These are phyloP conservation scores for Amphiprion percula DNA, from an alignment of 2,113 vertebrate species.

Conservation along the genomic window DNA sequence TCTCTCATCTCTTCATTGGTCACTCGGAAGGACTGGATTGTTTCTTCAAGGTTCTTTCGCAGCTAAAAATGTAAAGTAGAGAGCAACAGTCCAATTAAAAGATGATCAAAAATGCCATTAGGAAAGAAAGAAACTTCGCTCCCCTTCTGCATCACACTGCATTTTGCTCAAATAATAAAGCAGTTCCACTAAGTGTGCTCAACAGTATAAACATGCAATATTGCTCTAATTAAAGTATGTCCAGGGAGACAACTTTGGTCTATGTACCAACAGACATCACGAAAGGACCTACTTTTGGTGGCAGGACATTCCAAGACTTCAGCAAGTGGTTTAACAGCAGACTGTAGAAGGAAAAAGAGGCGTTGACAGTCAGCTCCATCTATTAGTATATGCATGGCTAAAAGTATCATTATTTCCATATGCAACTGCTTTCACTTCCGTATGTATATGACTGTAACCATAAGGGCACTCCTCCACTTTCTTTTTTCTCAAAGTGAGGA, in stretches of 20 bases:
- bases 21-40: constrained; percentile 90
- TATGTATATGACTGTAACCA: too few species aligned
- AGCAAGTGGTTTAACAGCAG: constrained; percentile 91
- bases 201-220: background rate
- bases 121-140: background rate
- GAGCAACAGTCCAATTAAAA: background rate
- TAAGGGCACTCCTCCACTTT: too few species aligned
- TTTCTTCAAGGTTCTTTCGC: constrained; percentile 90
- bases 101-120: background rate
- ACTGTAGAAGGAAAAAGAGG: constrained; percentile 72
- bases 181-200: too few species aligned
- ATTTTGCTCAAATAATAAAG: too few species aligned
- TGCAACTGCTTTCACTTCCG: too few species aligned
- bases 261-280: background rate
- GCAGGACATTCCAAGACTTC: constrained; percentile 86
- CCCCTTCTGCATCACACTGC: background rate
- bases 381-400: too few species aligned
- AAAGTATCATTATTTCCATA: too few species aligned
- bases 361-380: background rate
- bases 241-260: background rate
- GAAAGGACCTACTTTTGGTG: constrained; percentile 86
- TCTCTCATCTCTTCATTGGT: constrained; percentile 91
- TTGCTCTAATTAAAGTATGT: background rate
- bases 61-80: constrained; percentile 77
- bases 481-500: too few species aligned